Percentiles rank a stretch among this genome's conserved stretches.
These are phyloP conservation scores for Zaprionus capensis DNA, from an alignment of 1,140 invertebrate genomes.

Conservation along the genomic window DNA sequence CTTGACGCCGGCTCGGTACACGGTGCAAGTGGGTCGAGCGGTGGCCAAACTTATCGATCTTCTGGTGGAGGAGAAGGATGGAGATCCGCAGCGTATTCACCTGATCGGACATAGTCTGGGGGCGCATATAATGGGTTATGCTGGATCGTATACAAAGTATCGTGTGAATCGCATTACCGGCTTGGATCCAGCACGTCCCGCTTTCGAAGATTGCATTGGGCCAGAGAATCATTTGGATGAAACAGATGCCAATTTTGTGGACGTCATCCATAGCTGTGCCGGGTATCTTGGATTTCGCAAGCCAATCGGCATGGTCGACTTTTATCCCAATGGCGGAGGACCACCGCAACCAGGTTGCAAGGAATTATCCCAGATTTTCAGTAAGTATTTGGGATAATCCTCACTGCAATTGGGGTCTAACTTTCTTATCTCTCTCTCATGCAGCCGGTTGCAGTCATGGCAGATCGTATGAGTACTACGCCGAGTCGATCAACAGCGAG, in stretches of 20 bases:
- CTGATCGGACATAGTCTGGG: conserved; percentile 94
- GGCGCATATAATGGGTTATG: conserved; percentile 94
- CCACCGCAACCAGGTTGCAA: conserved; percentile 90
- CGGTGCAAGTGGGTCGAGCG: conserved; percentile 87
- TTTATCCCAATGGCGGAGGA: conserved; percentile 92
- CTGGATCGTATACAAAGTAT: conserved; percentile 87
- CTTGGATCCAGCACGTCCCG: conserved; percentile 91
- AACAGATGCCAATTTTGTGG: conserved; percentile 90
- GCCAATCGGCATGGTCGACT: conserved; percentile 90
- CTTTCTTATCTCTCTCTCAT: conserved; percentile 34
- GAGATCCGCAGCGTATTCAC: conserved; percentile 86
- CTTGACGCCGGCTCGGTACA: conserved; percentile 87
- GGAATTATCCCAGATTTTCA: conserved; percentile 85
- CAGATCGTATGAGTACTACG: conserved; percentile 88
- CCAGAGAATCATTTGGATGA: conserved; percentile 86
- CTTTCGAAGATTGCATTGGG: conserved; percentile 87
- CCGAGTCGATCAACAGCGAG: conserved; percentile 87
- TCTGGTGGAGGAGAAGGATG: conserved; percentile 85
- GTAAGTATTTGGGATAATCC: conserved; percentile 68
- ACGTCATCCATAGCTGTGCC: conserved; percentile 90
- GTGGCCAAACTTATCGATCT: conserved; percentile 87
- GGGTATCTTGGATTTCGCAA: conserved; percentile 87
- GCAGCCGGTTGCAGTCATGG: conserved; percentile 91
- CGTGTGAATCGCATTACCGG: conserved; percentile 88
- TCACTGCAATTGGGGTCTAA: neutral